phyloP scores from a whole-genome alignment of 2,797 vertebrate species.

The Hozukius guyotensis region DNA sequence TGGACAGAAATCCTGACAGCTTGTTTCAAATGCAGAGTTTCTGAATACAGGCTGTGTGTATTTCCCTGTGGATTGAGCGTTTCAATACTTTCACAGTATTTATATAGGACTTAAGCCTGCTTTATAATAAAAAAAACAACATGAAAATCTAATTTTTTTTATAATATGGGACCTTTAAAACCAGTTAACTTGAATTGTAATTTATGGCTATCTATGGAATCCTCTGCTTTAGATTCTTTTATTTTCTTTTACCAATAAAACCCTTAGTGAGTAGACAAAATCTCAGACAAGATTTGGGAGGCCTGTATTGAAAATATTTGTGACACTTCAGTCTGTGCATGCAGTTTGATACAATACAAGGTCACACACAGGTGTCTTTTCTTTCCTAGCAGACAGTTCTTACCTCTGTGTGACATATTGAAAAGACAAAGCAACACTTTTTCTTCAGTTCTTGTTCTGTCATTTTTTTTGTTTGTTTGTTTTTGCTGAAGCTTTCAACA shows the following conservation, averaged over 20 bases:
- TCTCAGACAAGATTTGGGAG: not conserved
- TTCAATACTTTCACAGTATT: no score
- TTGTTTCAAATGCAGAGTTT: no score
- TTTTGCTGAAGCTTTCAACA: not conserved
- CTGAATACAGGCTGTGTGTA: no score
- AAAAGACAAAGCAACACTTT: slow-evolving; percentile 23
- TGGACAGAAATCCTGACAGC: no score
- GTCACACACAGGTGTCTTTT: slow-evolving; percentile 12
- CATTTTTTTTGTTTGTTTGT: not conserved
- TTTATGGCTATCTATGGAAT: not conserved
- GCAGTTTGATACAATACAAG: not conserved
- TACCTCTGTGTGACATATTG: slow-evolving; percentile 17
- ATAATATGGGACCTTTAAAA: no score
- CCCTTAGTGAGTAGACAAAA: not conserved
- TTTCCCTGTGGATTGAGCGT: no score
- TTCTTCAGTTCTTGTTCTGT: slow-evolving; percentile 16
- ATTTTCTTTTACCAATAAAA: not conserved
- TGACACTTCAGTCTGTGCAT: not conserved
- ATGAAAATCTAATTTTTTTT: no score
- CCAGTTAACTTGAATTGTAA: not conserved
- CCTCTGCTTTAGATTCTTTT: not conserved
- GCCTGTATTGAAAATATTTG: not conserved
- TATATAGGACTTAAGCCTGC: no score
- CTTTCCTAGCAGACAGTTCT: not conserved
- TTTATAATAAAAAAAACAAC: no score